Percentiles rank a stretch among this genome's conserved stretches.
These are phyloP conservation scores for Clunio marinus DNA, from an alignment of 2,888 invertebrate genomes.

Conservation along the genomic window DNA sequence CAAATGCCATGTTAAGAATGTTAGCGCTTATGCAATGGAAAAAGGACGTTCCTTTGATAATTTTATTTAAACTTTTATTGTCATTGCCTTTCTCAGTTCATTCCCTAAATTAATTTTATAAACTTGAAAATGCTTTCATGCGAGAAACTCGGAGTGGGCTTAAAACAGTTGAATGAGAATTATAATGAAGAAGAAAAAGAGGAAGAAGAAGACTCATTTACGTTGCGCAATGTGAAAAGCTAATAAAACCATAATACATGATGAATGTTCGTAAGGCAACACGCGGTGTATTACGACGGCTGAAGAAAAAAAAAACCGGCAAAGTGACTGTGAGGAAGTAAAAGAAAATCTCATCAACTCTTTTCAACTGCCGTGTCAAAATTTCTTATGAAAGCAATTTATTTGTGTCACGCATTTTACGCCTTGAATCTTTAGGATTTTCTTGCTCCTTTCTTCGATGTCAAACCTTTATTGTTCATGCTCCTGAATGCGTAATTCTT, in stretches of 20 bases:
- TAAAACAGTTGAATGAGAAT: too few species aligned
- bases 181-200: too few species aligned
- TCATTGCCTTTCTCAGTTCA: too few species aligned
- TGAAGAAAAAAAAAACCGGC: neutral
- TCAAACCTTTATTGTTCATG: neutral
- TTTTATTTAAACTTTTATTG: too few species aligned
- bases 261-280: constrained; percentile 27
- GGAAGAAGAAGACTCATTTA: too few species aligned
- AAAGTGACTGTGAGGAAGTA: neutral
- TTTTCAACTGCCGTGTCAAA: constrained; percentile 24
- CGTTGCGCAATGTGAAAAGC: neutral
- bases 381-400: constrained; percentile 25
- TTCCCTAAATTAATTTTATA: too few species aligned
- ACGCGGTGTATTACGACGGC: neutral
- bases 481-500: too few species aligned
- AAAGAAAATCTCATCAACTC: constrained; percentile 27
- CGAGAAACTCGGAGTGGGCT: too few species aligned
- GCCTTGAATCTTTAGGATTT: constrained; percentile 12
- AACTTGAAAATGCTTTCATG: too few species aligned
- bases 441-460: neutral
- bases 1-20: neutral
- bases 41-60: neutral
- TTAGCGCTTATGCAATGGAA: neutral
- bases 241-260: constrained; percentile 31
- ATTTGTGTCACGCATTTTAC: constrained; percentile 16